Base-by-base conservation (phyloP, 2,888 invertebrate species). In the Strigamia transsilvanica region DNA sequence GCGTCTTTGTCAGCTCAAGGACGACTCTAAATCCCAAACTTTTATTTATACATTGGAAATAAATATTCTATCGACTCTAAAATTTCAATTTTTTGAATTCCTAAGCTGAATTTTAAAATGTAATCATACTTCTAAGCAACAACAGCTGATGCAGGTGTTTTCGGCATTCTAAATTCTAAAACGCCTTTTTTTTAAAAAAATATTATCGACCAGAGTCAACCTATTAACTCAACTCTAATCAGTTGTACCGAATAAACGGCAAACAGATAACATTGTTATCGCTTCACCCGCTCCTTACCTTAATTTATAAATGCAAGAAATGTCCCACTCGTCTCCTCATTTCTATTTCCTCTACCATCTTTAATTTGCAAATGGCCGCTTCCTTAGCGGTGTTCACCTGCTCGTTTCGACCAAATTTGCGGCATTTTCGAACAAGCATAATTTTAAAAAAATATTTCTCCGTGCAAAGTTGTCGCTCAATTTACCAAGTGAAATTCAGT, bases 281-380 rank as follows among this genome's bases (percentile, higher is more conserved):
- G 5, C 46, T 12, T 12, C 1, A 7, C 1, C n/a, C 46, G 4
- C 12, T 46, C 5, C 73, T 73, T 73, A 73, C 32, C 73, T 73
- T 73, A 4, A 73, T 32, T 56, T 56, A 56, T 6, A 56, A 18
- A 2, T 9, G 18, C 56, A 4, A 56, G 56, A 56, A 56, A 56
- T 73, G 73, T 73, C 9, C 4, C 73, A 27, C 73, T 15, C 32
- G 27, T 73, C 27, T 5, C 0, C 13, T 73, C 13, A 1, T 27
- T 1, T 13, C n/a, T 18, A 56, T 18, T 56, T 18, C 27, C 15
- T 73, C 27, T 27, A n/a, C 73, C 32, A 73, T 73, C 73, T 73
- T 73, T 73, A 73, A 32, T 73, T 73, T 73, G 73, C 73, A 73
- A 73, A 73, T 73, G 73, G 73, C 73, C 73, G 73, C 73, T 32